phyloP scores from a whole-genome alignment of 2,797 vertebrate species.

The Rhynchonycteris naso region DNA sequence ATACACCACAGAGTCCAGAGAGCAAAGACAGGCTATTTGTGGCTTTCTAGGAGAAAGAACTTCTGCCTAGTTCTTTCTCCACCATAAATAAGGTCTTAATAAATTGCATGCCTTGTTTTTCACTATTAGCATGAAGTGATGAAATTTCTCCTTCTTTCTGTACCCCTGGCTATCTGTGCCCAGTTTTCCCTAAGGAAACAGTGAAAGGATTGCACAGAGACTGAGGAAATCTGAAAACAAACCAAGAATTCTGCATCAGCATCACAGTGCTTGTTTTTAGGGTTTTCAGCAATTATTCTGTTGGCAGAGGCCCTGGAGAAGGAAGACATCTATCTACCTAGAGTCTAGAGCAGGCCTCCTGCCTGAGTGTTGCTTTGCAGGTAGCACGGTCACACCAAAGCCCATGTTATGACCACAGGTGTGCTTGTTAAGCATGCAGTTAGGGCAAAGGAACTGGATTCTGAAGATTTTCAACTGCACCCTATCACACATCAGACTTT shows the following conservation, averaged over 20 bases:
- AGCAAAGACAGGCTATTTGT: neutral
- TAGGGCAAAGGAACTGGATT: neutral
- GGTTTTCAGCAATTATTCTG: neutral
- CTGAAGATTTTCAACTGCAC: neutral
- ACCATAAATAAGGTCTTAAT: neutral
- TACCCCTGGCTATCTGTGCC: neutral
- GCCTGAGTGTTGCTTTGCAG: neutral
- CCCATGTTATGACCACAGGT: neutral
- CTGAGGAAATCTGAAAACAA: slow-evolving; percentile 22
- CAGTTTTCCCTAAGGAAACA: neutral
- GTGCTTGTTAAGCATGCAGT: neutral
- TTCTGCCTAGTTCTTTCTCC: neutral
- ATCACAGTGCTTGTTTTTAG: neutral
- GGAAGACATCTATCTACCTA: accelerated
- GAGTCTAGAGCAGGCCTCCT: neutral
- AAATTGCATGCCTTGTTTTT: neutral
- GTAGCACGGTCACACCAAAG: no score
- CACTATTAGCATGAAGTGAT: neutral
- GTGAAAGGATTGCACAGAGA: neutral
- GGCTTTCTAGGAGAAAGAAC: neutral
- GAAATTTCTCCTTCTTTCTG: neutral
- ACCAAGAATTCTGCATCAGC: neutral
- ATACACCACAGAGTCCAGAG: neutral
- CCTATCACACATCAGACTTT: neutral
- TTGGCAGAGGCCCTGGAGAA: neutral